phyloP scores from a whole-genome alignment of 2,888 invertebrate genomes.

The Drosophila merina region DNA sequence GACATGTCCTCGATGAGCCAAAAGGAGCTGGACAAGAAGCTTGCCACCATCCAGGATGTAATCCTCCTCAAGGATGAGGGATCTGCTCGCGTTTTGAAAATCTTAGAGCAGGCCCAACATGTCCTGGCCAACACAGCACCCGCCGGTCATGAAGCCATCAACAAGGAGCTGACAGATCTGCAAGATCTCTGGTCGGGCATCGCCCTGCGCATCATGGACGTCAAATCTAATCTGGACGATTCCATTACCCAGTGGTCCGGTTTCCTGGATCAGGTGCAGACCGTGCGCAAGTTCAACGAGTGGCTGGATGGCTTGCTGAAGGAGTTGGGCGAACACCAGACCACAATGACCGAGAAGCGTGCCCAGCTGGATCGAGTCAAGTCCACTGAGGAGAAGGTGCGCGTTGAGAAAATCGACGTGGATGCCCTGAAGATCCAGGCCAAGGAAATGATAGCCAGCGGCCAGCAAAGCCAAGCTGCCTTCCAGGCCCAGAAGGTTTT shows the following conservation, averaged over 20 bases:
- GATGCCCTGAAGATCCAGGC: slow-evolving; percentile 93
- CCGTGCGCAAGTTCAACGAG: slow-evolving; percentile 91
- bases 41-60: slow-evolving; percentile 93
- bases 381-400: slow-evolving; percentile 93
- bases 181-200: slow-evolving; percentile 96
- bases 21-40: slow-evolving; percentile 93
- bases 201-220: slow-evolving; percentile 94
- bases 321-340: slow-evolving; percentile 90
- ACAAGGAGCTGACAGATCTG: slow-evolving; percentile 91
- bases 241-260: slow-evolving; percentile 96
- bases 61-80: slow-evolving; percentile 97
- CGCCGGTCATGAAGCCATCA: slow-evolving; percentile 93
- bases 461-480: slow-evolving; percentile 92
- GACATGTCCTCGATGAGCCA: slow-evolving; percentile 92
- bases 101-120: slow-evolving; percentile 95
- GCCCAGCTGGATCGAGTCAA: slow-evolving; percentile 93
- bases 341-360: slow-evolving; percentile 93
- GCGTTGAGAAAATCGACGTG: slow-evolving; percentile 95
- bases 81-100: slow-evolving; percentile 92
- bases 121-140: slow-evolving; percentile 96
- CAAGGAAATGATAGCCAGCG: slow-evolving; percentile 92
- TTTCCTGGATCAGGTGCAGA: slow-evolving; percentile 93
- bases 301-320: slow-evolving; percentile 90
- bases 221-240: slow-evolving; percentile 93
- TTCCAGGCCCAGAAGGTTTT: slow-evolving; percentile 93